phyloP scores from a whole-genome alignment of 2,113 vertebrate genomes.

The Tinamus guttatus region DNA sequence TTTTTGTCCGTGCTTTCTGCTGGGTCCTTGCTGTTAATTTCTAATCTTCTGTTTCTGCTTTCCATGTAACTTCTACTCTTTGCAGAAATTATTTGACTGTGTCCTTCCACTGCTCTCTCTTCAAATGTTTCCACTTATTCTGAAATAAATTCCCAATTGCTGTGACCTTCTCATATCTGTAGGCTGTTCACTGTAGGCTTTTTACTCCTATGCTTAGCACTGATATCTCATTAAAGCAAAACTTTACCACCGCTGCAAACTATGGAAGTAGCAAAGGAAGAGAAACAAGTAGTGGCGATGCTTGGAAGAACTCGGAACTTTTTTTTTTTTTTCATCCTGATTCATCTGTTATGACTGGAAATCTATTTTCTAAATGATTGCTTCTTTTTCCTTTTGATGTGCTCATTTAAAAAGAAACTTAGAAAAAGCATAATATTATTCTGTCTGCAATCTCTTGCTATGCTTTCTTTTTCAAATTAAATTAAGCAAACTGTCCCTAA shows the following conservation, averaged over 20 bases:
- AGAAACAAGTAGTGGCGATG: neutral
- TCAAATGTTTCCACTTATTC: neutral
- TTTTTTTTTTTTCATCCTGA: neutral
- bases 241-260: neutral
- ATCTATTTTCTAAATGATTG: neutral
- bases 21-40: neutral
- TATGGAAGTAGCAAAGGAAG: neutral
- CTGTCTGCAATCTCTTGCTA: neutral
- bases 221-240: neutral
- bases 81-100: neutral
- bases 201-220: neutral
- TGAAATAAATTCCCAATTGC: neutral
- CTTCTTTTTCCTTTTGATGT: neutral
- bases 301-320: neutral
- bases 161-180: neutral
- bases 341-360: neutral
- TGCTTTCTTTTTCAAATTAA: neutral
- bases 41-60: neutral
- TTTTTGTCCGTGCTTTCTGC: neutral
- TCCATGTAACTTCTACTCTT: neutral
- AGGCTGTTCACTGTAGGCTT: neutral
- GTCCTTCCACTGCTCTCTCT: neutral
- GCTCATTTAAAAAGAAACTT: neutral
- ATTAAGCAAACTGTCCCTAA: neutral
- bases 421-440: neutral